phyloP scores from a whole-genome alignment of 2,888 invertebrate genomes.

The Stramonita haemastoma region DNA sequence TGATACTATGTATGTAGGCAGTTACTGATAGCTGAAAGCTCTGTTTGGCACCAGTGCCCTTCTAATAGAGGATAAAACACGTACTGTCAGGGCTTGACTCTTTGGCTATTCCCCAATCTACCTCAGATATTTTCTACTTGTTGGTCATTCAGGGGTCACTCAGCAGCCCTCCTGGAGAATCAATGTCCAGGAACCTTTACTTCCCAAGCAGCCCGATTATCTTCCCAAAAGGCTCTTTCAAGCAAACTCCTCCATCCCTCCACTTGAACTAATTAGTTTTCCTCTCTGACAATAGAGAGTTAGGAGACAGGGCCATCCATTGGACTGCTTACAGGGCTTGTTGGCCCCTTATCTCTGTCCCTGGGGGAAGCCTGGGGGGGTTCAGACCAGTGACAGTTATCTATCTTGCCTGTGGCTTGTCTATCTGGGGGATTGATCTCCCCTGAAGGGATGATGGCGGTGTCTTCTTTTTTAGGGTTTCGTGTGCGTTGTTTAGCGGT shows the following conservation, averaged over 20 bases:
- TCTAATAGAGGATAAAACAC: no score
- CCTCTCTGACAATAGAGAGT: no score
- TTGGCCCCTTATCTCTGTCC: neutral
- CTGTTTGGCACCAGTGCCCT: no score
- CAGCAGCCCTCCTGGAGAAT: no score
- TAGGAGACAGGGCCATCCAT: neutral
- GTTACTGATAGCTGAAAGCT: no score
- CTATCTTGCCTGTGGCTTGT: conserved; percentile 9
- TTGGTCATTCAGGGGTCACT: no score
- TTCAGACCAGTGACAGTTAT: neutral
- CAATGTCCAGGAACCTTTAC: no score
- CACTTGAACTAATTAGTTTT: neutral
- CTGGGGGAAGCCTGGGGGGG: neutral
- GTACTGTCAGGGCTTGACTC: no score
- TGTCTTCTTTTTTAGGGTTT: neutral
- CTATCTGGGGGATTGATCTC: no score
- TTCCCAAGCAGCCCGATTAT: neutral
- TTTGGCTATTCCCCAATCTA: no score
- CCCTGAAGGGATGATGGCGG: neutral
- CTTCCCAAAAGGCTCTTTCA: neutral
- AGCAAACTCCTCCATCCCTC: neutral
- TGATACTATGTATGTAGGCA: no score
- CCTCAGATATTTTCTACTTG: no score
- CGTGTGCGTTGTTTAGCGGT: neutral
- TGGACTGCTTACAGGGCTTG: neutral